Conservation (phyloP, 2,797 vertebrate genomes). For the Propithecus deckenii region DNA sequence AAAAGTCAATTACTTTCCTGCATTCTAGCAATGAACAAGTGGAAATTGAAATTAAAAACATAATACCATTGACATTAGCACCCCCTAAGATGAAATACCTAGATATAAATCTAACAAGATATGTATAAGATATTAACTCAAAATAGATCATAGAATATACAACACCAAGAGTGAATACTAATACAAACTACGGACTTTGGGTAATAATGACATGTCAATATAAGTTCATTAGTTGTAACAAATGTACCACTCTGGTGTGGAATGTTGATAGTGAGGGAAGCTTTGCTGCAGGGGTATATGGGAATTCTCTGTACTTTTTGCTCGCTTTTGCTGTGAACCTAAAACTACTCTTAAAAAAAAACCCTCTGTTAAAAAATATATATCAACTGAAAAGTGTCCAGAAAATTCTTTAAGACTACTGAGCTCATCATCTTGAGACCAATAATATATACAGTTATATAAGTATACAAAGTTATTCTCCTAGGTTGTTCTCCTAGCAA, state of each 20-base stretch:
- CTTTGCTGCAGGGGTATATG: neutral
- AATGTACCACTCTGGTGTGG: neutral
- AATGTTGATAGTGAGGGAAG: too few relatives aligned
- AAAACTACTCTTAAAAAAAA: neutral
- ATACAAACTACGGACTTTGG: neutral
- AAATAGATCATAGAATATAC: too few relatives aligned
- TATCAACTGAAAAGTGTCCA: neutral
- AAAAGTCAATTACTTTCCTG: too few relatives aligned
- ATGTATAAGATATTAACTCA: too few relatives aligned
- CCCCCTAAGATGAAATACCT: too few relatives aligned
- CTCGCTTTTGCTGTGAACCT: neutral
- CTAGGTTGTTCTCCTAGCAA: neutral
- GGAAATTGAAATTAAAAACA: too few relatives aligned
- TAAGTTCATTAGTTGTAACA: neutral
- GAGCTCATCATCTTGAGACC: neutral
- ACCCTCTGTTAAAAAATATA: neutral
- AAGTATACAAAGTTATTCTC: neutral
- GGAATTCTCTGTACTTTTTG: neutral
- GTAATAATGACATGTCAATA: neutral
- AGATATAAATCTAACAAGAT: too few relatives aligned
- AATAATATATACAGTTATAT: neutral
- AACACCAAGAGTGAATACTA: neutral
- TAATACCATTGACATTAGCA: too few relatives aligned
- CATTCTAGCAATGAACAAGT: too few relatives aligned
- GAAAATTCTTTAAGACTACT: neutral